Base-by-base conservation (phyloP, 2,113 vertebrate species). In the Gambusia holbrooki region DNA sequence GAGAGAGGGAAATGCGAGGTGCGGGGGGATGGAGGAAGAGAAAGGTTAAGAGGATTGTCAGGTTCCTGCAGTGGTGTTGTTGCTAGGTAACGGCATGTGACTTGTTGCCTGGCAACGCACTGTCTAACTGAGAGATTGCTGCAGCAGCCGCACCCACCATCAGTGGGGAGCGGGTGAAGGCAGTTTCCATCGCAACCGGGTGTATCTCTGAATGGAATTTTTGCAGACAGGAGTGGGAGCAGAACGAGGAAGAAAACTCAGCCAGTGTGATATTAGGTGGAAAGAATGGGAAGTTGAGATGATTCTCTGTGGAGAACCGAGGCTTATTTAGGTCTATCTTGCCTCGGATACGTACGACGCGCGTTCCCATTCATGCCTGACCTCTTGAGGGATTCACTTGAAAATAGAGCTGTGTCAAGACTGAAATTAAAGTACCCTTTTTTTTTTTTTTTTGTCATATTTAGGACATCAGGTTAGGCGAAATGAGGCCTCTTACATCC, bases 11-110 rank as follows among this genome's bases (percentile, higher is more conserved):
- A 76, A 58, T 69, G 73, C 14, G 73, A 91, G 84, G 78, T 87
- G 80, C 76, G 75, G 88, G 89, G 86, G 92, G 89, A 85, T 85
- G 85, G 87, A 88, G 77, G 73, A 82, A 86, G 82, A 90, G 87
- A 90, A 91, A 93, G 92, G 88, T 93, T 92, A 86, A 92, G 91
- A 92, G 92, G 91, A 94, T 93, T 94, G 93, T 91, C 92, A 93
- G 90, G 92, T 88, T 94, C 90, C 93, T 92, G 92, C 88, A 89
- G 93, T 92, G 90, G 86, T 90, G 91, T 85, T 93, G 94, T 95
- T 95, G 93, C 94, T 94, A 95, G 93, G 94, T 84, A 94, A 94
- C 90, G 83, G 83, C 92, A 93, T 94, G 93, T 93, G 92, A 94
- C 90, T 90, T 87, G 94, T 95, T 94, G 91, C 95, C 87, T 92